A percentile compares a stretch with the other conserved stretches of the same genome.
phyloP scores from a whole-genome alignment of 2,797 vertebrate species.

The Syngnathus acus region DNA sequence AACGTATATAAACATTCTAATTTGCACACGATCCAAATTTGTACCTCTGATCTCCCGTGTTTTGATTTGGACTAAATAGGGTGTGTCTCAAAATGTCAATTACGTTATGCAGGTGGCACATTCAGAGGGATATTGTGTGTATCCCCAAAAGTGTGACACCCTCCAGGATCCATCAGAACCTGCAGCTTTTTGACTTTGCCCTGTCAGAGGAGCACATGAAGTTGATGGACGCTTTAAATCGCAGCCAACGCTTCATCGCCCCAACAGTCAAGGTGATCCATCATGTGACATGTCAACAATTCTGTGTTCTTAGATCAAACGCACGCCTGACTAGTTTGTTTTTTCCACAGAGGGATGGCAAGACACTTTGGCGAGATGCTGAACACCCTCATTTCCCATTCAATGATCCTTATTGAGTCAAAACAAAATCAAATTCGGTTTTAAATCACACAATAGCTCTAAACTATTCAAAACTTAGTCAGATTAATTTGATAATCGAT shows the following conservation, averaged over 20 bases:
- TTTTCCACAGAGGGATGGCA: constrained; percentile 50
- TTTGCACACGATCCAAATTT: not conserved
- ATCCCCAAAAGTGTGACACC: constrained; percentile 71
- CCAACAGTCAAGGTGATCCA: constrained; percentile 56
- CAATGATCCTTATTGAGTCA: constrained; percentile 53
- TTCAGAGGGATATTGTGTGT: constrained; percentile 65
- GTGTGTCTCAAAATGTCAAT: not conserved
- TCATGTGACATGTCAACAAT: too few species aligned
- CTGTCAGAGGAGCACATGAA: constrained; percentile 61
- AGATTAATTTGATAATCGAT: too few species aligned
- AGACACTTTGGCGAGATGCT: constrained; percentile 64
- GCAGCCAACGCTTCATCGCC: constrained; percentile 55
- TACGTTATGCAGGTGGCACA: constrained; percentile 58
- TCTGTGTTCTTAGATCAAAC: not conserved
- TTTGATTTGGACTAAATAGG: too few species aligned
- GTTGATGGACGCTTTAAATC: constrained; percentile 56
- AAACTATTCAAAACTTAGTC: too few species aligned
- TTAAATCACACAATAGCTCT: too few species aligned
- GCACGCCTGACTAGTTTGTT: not conserved
- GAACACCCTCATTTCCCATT: constrained; percentile 72
- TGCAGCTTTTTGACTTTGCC: constrained; percentile 68
- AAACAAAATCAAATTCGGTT: not conserved
- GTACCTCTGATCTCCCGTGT: too few species aligned
- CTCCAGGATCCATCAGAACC: constrained; percentile 69
- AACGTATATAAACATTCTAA: not conserved